phyloP scores from a whole-genome alignment of 1,140 invertebrate genomes.

The Drosophila orosa region DNA sequence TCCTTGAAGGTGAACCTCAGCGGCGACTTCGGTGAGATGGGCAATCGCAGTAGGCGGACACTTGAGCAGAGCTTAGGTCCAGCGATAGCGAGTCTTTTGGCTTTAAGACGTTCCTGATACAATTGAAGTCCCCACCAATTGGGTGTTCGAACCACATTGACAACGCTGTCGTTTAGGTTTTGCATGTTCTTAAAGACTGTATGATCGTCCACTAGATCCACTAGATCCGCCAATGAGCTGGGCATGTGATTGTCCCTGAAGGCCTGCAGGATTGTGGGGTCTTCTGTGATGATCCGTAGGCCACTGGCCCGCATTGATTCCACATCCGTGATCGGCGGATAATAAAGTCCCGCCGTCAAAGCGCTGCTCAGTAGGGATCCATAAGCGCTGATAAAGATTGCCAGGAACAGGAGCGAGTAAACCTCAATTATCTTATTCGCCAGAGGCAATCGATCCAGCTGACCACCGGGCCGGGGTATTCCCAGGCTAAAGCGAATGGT shows the following conservation, averaged over 20 bases:
- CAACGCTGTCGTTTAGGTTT: constrained; percentile 20
- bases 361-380: neutral
- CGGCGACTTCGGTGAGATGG: neutral
- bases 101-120: constrained; percentile 17
- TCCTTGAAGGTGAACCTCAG: neutral
- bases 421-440: constrained; percentile 18
- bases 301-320: constrained; percentile 21
- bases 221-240: neutral
- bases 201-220: neutral
- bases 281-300: constrained; percentile 25
- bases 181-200: neutral
- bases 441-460: neutral
- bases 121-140: neutral
- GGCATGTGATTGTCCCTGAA: constrained; percentile 26
- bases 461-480: neutral
- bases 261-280: neutral
- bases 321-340: constrained; percentile 21
- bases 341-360: constrained; percentile 15
- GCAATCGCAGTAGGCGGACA: neutral
- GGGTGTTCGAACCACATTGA: neutral
- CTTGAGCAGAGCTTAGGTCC: constrained; percentile 4
- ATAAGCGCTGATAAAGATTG: neutral
- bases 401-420: neutral
- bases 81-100: constrained; percentile 1
- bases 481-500: neutral